Percentiles rank a stretch among this genome's conserved stretches.
Evolutionary conservation across 2,888 invertebrate genomes (phyloP).

Genomic region (Tipula vernalis): DNA sequence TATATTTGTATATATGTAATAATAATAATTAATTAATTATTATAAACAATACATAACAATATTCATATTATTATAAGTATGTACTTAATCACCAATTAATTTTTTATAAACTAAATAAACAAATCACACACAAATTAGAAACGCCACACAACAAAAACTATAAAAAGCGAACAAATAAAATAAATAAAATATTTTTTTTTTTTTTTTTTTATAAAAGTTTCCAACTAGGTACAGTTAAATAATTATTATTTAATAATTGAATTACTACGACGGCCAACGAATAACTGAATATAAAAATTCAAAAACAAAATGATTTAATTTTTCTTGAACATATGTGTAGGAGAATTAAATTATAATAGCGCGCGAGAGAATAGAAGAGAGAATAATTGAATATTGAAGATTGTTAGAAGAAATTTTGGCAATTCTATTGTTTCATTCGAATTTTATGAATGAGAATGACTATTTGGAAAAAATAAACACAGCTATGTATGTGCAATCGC

Average conservation of each 20-base stretch:
- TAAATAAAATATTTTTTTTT: background rate
- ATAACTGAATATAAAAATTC: background rate
- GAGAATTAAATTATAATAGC: background rate
- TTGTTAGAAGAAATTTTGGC: background rate
- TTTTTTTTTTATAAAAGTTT: background rate
- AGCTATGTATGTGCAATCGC: no score
- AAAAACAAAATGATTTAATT: background rate
- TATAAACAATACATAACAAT: background rate
- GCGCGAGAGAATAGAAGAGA: background rate
- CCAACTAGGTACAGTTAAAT: background rate
- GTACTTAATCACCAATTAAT: background rate
- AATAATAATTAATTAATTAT: background rate
- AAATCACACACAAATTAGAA: background rate
- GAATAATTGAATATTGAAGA: background rate
- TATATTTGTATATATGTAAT: background rate
- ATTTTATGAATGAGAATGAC: background rate
- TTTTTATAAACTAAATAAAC: background rate
- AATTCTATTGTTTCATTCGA: background rate
- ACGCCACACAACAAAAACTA: background rate
- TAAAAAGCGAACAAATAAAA: background rate
- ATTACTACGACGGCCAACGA: background rate
- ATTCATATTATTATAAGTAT: background rate
- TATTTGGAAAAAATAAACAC: background rate
- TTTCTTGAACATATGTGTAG: background rate
- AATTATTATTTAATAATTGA: background rate